Evolutionary conservation across 2,888 invertebrate genomes (phyloP).

Genomic region (Epinotia brunnichana): DNA sequence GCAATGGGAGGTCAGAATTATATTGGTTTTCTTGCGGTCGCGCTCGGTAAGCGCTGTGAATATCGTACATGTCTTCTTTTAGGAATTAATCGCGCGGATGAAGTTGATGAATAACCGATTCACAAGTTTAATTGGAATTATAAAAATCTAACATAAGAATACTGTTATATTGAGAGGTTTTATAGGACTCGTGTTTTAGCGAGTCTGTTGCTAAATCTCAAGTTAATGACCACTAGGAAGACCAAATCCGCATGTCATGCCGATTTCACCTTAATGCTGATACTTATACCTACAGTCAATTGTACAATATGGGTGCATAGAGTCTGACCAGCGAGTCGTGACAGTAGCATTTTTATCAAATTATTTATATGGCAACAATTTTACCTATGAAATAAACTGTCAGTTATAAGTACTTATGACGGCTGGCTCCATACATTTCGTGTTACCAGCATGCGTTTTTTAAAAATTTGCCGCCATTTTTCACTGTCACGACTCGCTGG

Average conservation of each 20-base stretch:
- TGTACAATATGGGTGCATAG: no score
- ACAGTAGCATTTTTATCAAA: no score
- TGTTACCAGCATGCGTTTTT: no score
- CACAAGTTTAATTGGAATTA: conserved; percentile 43
- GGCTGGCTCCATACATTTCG: no score
- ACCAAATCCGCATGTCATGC: neutral
- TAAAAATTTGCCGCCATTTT: no score
- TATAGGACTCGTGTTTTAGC: conserved; percentile 14
- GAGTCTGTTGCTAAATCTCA: conserved; percentile 13
- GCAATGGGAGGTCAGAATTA: neutral
- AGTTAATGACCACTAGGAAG: neutral
- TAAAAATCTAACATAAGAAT: conserved; percentile 24
- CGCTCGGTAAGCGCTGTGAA: neutral
- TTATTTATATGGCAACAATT: no score
- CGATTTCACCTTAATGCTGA: no score
- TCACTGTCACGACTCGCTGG: no score
- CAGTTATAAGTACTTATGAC: no score
- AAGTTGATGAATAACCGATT: conserved; percentile 52
- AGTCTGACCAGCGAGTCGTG: no score
- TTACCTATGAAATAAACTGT: no score
- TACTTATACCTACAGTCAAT: no score
- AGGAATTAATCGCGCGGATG: conserved; percentile 51
- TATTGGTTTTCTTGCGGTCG: neutral
- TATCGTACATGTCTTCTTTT: conserved; percentile 48
- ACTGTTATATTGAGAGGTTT: conserved; percentile 35